Evolutionary conservation across 30 jellyfish, hydroid and myxozoan species (phyloP).

Genomic region (Clytia hemisphaerica): DNA sequence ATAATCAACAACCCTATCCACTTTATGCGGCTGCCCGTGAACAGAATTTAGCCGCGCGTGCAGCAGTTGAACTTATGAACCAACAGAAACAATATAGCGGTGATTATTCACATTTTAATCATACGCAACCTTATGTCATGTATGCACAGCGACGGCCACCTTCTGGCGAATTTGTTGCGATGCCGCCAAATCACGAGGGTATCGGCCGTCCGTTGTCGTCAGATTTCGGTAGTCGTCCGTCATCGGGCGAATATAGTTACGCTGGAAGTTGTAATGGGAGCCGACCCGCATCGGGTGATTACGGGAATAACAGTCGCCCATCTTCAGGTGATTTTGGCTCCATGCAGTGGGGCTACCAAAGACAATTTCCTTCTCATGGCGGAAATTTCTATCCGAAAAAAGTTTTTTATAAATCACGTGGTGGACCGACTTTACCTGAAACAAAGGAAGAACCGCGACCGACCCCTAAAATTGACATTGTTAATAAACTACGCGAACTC

Average conservation of each 20-base stretch:
- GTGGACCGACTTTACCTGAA: slow-evolving; percentile 70
- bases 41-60: neutral
- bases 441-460: slow-evolving; percentile 80
- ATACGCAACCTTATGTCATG: slow-evolving; percentile 47
- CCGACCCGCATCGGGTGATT: slow-evolving; percentile 94
- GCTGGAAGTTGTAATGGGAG: slow-evolving; percentile 80
- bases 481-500: slow-evolving; percentile 67
- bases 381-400: slow-evolving; percentile 83
- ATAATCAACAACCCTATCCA: neutral
- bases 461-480: slow-evolving; percentile 62
- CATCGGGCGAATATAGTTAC: slow-evolving; percentile 88
- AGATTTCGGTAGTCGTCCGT: slow-evolving; percentile 90
- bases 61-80: slow-evolving; percentile 7
- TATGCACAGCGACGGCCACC: slow-evolving; percentile 51
- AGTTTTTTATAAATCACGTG: slow-evolving; percentile 56
- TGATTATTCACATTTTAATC: slow-evolving; percentile 45
- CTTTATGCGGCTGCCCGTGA: neutral
- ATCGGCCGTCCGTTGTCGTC: slow-evolving; percentile 93
- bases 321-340: slow-evolving; percentile 80
- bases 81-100: slow-evolving; percentile 48
- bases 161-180: slow-evolving; percentile 41
- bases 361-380: slow-evolving; percentile 65
- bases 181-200: slow-evolving; percentile 27
- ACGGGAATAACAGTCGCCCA: slow-evolving; percentile 70
- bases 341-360: slow-evolving; percentile 56